Evolutionary conservation across 2,797 vertebrate species (phyloP).

Genomic region (Characodon lateralis): DNA sequence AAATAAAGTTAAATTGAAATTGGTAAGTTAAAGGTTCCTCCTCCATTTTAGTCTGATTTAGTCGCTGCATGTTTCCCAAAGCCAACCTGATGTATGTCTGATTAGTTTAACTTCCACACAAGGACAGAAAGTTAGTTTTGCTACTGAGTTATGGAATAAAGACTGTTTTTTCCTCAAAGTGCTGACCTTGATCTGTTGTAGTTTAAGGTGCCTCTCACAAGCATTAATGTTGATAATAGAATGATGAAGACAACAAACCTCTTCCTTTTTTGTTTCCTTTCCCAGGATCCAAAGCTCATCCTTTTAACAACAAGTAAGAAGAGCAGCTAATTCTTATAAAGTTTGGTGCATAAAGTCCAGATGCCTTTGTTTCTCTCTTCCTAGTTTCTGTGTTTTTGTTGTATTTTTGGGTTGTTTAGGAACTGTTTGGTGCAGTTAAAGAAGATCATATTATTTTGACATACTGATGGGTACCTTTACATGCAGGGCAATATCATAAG

Average conservation of each 20-base stretch:
- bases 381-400: neutral
- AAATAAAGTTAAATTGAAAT: neutral
- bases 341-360: neutral
- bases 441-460: neutral
- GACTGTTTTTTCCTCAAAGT: conserved; percentile 9
- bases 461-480: neutral
- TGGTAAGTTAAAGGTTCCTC: neutral
- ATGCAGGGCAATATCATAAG: too few relatives aligned
- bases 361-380: neutral
- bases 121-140: neutral
- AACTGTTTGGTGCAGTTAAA: neutral
- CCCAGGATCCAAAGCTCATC: conserved; percentile 89
- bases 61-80: neutral
- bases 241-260: neutral
- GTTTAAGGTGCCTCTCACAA: neutral
- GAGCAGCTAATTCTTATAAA: conserved; percentile 2
- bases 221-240: neutral
- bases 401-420: neutral
- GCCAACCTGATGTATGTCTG: neutral
- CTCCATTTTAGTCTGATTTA: neutral
- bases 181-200: neutral
- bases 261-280: conserved; percentile 28
- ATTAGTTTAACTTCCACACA: neutral
- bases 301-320: conserved; percentile 92
- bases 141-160: conserved; percentile 6